These are phyloP conservation scores for Drosophila mercatorum DNA, from an alignment of 2,888 invertebrate species.

Conservation along the genomic window DNA sequence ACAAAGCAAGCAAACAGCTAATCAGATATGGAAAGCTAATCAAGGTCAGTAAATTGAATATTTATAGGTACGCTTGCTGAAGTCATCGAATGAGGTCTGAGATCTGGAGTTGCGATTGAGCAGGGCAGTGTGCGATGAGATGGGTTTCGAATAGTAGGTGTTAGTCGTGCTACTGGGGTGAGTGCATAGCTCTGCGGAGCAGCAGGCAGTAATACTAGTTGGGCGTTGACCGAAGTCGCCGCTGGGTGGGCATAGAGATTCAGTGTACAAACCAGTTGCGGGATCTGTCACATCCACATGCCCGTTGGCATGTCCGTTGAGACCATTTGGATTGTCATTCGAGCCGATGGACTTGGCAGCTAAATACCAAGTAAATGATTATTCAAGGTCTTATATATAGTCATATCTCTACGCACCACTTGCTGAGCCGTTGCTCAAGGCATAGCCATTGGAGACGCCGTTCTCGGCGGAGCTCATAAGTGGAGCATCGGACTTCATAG, in stretches of 20 bases:
- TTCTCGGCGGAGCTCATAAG: constrained; percentile 32
- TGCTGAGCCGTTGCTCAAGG: constrained; percentile 33
- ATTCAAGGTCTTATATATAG: no score
- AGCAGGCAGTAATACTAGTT: constrained; percentile 65
- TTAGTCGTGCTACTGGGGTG: constrained; percentile 70
- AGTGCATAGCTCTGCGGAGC: constrained; percentile 53
- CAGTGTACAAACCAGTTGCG: constrained; percentile 75
- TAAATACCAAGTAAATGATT: not conserved
- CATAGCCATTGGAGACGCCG: constrained; percentile 45
- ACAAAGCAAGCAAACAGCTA: not conserved
- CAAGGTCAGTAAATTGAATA: constrained; percentile 79
- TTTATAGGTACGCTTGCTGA: constrained; percentile 78
- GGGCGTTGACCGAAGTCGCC: constrained; percentile 48
- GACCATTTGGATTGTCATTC: constrained; percentile 45
- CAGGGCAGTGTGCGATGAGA: constrained; percentile 73
- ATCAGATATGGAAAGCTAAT: not conserved
- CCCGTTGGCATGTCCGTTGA: constrained; percentile 64
- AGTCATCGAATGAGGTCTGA: constrained; percentile 32
- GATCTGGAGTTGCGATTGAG: constrained; percentile 65
- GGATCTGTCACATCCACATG: constrained; percentile 65
- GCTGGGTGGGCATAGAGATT: constrained; percentile 44
- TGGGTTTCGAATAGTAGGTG: constrained; percentile 35
- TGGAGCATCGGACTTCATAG: constrained; percentile 33
- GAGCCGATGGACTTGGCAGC: constrained; percentile 59
- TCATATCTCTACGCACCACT: constrained; percentile 21